These are phyloP conservation scores for Agrotis ipsilon DNA, from an alignment of 2,888 invertebrate genomes.

Conservation along the genomic window DNA sequence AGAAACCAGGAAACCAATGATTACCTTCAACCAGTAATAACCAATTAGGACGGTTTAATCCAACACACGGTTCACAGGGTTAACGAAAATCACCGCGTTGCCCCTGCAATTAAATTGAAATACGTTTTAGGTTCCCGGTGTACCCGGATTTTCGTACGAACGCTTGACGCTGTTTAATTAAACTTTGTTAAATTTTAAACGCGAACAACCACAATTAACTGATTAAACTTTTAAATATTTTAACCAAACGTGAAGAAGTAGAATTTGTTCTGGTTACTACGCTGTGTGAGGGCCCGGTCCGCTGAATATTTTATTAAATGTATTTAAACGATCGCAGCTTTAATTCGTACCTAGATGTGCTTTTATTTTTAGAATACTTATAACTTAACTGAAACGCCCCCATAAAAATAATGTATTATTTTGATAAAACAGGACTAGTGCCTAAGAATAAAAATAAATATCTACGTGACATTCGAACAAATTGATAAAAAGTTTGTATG, in stretches of 20 bases:
- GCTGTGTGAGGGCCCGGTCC: slow-evolving; percentile 4
- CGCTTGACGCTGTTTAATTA: slow-evolving; percentile 71
- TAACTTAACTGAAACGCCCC: not conserved
- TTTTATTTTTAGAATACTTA: slow-evolving; percentile 4
- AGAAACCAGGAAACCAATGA: no score
- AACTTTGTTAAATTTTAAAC: slow-evolving; percentile 69
- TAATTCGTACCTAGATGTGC: not conserved
- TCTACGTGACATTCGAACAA: slow-evolving; percentile 9
- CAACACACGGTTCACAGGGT: slow-evolving; percentile 57
- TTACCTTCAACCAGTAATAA: slow-evolving; percentile 31
- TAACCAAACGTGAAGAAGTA: slow-evolving; percentile 52
- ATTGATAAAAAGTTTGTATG: not conserved
- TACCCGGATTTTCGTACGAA: slow-evolving; percentile 71
- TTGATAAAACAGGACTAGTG: not conserved
- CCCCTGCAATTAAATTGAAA: slow-evolving; percentile 77
- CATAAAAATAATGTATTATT: not conserved
- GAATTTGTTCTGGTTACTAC: slow-evolving; percentile 41
- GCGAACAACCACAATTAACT: slow-evolving; percentile 70
- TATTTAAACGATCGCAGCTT: slow-evolving; percentile 13
- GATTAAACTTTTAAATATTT: slow-evolving; percentile 70
- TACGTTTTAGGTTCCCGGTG: slow-evolving; percentile 71
- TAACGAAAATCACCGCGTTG: slow-evolving; percentile 67
- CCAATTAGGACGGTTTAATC: slow-evolving; percentile 62
- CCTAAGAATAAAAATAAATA: not conserved
- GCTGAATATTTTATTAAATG: slow-evolving; percentile 32